Evolutionary conservation across 2,888 invertebrate species (phyloP), one percentile per base, ranked within the genome.

Genomic region (Pristionchus maxplancki): DNA sequence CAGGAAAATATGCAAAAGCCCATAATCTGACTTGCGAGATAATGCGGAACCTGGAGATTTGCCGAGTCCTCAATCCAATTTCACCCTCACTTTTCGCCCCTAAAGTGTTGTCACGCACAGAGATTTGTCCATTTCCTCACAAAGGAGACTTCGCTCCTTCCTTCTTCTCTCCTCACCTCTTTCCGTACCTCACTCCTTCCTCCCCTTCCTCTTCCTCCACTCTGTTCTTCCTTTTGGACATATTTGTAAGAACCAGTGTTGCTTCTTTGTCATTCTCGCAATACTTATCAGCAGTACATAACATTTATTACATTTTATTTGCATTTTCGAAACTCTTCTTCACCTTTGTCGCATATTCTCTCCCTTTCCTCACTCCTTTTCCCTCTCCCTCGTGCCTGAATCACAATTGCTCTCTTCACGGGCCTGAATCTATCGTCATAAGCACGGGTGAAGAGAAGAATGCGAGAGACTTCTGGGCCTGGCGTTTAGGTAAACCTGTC

Each of bases 61-160:
- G n/a, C n/a, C n/a, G n/a, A n/a, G n/a, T n/a, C n/a, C n/a, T n/a
- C n/a, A n/a, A n/a, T n/a, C 78, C 37, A 78, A 78, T 44, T 78
- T 40, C 44, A n/a, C 44, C 34, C 78, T 44, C 78, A 48, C 78
- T 44, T n/a, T 2, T 78, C 11, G 71, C 20, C n/a, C n/a, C 20
- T 78, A 48, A 78, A 78, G 78, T 78, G 78, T 78, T 78, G 78
- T 78, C 44, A 78, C 37, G 74, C 44, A 48, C 48, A 78, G 44
- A 34, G 67, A n/a, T 44, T 37, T 20, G 37, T 37, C 37, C 37
- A 17, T 20, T 9, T 44, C 44, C 11, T 28, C 44, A 78, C 40
- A 78, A 78, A 9, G 44, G 78, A 34, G 78, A 28, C 78, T 78
- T 83, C 58, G 2, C 13, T 82, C 81, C 24, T 40, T 58, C 8